Evolutionary conservation across 2,888 invertebrate genomes (phyloP), one percentile per base, ranked within the genome.

Genomic region (Hypomecis punctinalis): DNA sequence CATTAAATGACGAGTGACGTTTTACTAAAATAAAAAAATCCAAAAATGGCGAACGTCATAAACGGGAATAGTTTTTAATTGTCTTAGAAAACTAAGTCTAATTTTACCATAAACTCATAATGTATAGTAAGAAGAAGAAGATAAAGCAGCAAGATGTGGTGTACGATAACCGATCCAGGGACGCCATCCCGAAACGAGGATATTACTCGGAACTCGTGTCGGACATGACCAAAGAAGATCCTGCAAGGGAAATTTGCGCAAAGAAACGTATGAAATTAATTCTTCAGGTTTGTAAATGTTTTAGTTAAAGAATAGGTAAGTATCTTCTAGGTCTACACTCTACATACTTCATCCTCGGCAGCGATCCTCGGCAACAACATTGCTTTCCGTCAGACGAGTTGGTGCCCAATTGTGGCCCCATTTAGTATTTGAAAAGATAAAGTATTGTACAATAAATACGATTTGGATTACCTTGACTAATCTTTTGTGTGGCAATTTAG

Each of bases 151-250:
- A 88, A 49, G 91, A 93, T 77, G 75, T 90, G n/a, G 80, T 91
- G 5, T 92, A 85, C 63, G 86, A 90, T 58, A 91, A 90, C 60
- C 78, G 67, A 0, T 76, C 84, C 0, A 77, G 90, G 57, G 87
- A 89, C 66, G 62, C 74, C 0, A 85, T 90, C 2, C 91, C 88
- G 0, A 91, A 90, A 72, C 80, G 95, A 37, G 95, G 94, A 11
- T 95, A 95, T 79, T 95, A 95, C 71, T 94, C 95, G 0, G 95
- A 95, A 77, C 76, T 95, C 40, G 91, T 94, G 0, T 94, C 94
- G 0, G 91, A 94, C 71, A 81, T 92, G 81, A 80, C 87, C 1
- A 91, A 88, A 65, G 83, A 90, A 13, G 89, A 90, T 13, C 78
- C 84, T 0, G 72, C 83, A 0, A 86, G 75, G 64, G 86, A 81